These are phyloP conservation scores for Siphamia tubifer DNA, from an alignment of 2,113 vertebrate genomes.

Conservation along the genomic window DNA sequence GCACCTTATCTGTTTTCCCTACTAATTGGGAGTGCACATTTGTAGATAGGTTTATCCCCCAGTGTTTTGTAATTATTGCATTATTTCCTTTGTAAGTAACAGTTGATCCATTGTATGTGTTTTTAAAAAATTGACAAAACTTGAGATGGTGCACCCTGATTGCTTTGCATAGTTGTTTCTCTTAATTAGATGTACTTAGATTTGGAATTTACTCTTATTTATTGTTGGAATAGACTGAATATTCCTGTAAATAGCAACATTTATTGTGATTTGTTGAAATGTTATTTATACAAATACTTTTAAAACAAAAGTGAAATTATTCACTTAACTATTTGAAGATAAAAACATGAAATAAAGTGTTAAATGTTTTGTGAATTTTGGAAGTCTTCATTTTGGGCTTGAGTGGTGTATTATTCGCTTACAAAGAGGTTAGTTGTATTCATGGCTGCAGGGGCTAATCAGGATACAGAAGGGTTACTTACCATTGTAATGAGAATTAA, in stretches of 20 bases:
- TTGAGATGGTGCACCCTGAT: conserved; percentile 72
- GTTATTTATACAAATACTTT: conserved; percentile 81
- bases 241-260: conserved; percentile 72
- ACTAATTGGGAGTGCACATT: conserved; percentile 75
- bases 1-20: conserved; percentile 66
- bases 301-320: conserved; percentile 67
- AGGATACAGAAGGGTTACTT: no score
- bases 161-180: conserved; percentile 71
- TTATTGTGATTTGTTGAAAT: conserved; percentile 77
- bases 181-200: conserved; percentile 71
- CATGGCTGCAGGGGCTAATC: no score
- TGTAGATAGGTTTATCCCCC: conserved; percentile 71
- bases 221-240: conserved; percentile 74
- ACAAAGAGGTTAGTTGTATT: background rate
- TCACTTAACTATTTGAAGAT: conserved; percentile 71
- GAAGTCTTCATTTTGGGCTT: conserved; percentile 4
- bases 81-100: conserved; percentile 63
- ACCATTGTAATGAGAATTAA: no score
- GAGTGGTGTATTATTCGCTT: background rate
- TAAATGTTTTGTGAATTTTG: conserved; percentile 37
- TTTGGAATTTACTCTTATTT: conserved; percentile 74
- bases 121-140: conserved; percentile 66
- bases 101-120: conserved; percentile 55
- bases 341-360: conserved; percentile 75
- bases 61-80: conserved; percentile 65